A percentile compares a stretch with the other conserved stretches of the same genome.
phyloP scores from a whole-genome alignment of 2,113 vertebrate genomes.

The Lasiurus borealis region DNA sequence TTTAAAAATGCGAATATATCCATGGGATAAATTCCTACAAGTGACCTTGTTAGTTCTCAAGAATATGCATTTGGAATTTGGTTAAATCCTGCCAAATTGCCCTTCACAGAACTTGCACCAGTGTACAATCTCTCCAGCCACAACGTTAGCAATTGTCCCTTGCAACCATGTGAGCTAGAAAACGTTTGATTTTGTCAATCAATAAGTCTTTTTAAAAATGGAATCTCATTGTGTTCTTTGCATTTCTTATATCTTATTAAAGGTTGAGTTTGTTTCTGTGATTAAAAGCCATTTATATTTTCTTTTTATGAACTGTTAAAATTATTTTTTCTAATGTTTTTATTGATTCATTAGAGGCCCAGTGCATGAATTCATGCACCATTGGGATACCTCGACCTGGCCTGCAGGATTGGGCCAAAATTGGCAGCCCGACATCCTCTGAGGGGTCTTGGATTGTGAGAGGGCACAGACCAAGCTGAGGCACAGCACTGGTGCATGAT shows the following conservation, averaged over 20 bases:
- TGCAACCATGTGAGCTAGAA: neutral
- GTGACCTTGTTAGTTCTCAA: neutral
- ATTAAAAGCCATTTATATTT: slow-evolving; percentile 32
- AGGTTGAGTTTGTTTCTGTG: neutral
- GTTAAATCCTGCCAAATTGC: neutral
- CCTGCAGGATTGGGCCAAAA: too few relatives aligned
- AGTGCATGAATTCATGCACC: too few relatives aligned
- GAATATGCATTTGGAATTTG: neutral
- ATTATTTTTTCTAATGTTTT: neutral
- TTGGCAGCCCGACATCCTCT: accelerated
- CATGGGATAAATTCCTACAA: neutral
- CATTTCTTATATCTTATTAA: slow-evolving; percentile 39
- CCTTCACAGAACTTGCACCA: neutral
- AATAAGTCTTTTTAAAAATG: neutral
- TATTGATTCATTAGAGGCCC: neutral
- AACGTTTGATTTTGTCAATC: neutral
- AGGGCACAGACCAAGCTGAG: too few relatives aligned
- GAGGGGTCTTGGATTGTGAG: too few relatives aligned
- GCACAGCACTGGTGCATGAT: too few relatives aligned
- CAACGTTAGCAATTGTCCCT: neutral
- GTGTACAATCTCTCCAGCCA: neutral
- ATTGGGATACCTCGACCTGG: too few relatives aligned
- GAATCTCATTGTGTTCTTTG: neutral
- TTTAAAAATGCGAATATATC: neutral
- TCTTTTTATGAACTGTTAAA: neutral